phyloP scores from a whole-genome alignment of 1,140 invertebrate genomes.

The Lepidurus apus region DNA sequence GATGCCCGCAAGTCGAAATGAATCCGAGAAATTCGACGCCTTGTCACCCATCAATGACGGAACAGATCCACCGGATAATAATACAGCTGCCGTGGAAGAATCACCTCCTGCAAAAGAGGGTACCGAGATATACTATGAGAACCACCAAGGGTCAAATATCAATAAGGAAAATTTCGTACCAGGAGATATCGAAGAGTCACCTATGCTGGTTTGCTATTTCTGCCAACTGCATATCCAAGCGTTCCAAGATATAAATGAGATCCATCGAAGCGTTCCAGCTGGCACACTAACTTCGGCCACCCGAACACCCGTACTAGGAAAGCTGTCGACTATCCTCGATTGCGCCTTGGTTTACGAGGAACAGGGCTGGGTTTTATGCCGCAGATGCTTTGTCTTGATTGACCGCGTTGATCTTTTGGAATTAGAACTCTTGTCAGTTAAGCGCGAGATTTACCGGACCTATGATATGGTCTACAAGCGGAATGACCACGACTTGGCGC shows the following conservation, averaged over 20 bases:
- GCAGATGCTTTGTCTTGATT: conserved; percentile 3
- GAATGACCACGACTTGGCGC: background rate
- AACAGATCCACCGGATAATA: background rate
- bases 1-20: background rate
- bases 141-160: background rate
- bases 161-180: conserved; percentile 15
- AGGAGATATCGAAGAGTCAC: background rate
- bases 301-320: background rate
- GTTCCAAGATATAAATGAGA: background rate
- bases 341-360: background rate
- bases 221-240: conserved; percentile 13
- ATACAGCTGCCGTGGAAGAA: background rate
- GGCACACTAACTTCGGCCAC: background rate
- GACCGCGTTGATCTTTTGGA: background rate
- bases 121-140: background rate
- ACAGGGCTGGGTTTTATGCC: background rate
- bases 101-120: background rate
- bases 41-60: background rate
- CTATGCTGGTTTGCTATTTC: background rate
- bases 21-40: background rate
- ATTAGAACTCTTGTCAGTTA: conserved; percentile 1
- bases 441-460: conserved; percentile 1
- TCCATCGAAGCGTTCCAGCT: background rate
- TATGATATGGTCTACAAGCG: background rate
- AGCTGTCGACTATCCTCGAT: background rate